Percentiles rank a stretch among this genome's conserved stretches.
phyloP scores from a whole-genome alignment of 2,113 vertebrate species.

The Amphiprion percula region DNA sequence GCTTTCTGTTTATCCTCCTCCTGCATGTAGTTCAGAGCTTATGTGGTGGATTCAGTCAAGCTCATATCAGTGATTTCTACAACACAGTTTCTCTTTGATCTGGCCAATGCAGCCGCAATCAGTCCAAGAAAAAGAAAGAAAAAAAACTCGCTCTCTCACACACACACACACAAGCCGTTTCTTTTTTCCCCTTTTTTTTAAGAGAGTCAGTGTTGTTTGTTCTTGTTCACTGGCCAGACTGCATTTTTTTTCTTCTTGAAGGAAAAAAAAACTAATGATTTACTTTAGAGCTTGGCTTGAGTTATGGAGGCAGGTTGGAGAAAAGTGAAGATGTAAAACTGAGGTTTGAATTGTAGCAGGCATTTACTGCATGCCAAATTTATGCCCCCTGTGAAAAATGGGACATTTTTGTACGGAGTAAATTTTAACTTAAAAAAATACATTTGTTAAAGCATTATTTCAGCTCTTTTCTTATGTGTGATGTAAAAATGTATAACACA shows the following conservation, averaged over 20 bases:
- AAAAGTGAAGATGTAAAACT: slow-evolving; percentile 23
- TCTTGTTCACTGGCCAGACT: slow-evolving; percentile 42
- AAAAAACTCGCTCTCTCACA: not conserved
- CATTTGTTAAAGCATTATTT: too few relatives aligned
- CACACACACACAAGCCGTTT: not conserved
- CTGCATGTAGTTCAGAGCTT: slow-evolving; percentile 21
- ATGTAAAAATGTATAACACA: too few relatives aligned
- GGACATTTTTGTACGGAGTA: not conserved
- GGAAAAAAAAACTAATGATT: slow-evolving; percentile 46
- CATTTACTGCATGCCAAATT: not conserved
- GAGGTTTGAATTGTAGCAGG: slow-evolving; percentile 9
- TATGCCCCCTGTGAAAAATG: not conserved
- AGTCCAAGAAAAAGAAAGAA: slow-evolving; percentile 13
- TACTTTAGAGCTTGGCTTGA: slow-evolving; percentile 9
- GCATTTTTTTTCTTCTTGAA: slow-evolving; percentile 13
- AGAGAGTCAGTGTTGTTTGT: slow-evolving; percentile 52
- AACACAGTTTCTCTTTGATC: slow-evolving; percentile 59
- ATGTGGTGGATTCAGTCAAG: slow-evolving; percentile 25
- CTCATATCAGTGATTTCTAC: slow-evolving; percentile 31
- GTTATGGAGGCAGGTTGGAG: not conserved
- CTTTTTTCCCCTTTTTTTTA: slow-evolving; percentile 28
- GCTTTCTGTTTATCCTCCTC: slow-evolving; percentile 22
- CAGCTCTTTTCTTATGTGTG: too few relatives aligned
- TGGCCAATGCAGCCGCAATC: slow-evolving; percentile 46
- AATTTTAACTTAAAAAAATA: too few relatives aligned